Conservation (phyloP, 2,797 vertebrate species). For the Pipistrellus pygmaeus region DNA sequence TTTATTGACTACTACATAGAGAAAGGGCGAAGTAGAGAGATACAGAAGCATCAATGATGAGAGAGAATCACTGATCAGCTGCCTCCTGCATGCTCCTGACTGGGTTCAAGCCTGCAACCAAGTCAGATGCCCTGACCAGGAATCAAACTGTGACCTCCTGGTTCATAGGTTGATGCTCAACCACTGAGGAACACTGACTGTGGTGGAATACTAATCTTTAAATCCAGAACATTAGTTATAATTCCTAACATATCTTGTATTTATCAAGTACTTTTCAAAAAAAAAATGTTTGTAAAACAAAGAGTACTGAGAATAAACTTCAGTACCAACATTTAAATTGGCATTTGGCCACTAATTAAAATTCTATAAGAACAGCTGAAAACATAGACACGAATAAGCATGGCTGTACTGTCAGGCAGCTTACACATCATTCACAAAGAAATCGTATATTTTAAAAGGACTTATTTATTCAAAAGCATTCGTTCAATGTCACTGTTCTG, state of each 20-base stretch:
- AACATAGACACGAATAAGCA: neutral
- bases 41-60: neutral
- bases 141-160: neutral
- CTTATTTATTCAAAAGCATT: neutral
- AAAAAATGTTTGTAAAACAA: neutral
- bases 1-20: neutral
- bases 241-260: neutral
- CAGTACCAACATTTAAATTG: constrained; percentile 21
- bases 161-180: neutral
- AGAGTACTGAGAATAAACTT: neutral
- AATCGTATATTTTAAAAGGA: constrained; percentile 32
- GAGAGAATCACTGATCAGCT: neutral
- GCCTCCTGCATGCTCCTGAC: neutral
- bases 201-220: neutral
- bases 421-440: constrained; percentile 48
- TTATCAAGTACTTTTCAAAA: neutral
- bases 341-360: constrained; percentile 15
- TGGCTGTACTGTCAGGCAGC: neutral
- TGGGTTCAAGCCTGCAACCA: neutral
- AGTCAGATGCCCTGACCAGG: neutral
- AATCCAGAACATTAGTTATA: neutral
- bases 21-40: neutral
- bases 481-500: neutral
- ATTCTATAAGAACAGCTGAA: neutral
- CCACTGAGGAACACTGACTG: neutral